These are phyloP conservation scores for Prinia subflava DNA, from an alignment of 2,113 vertebrate species.

Conservation along the genomic window DNA sequence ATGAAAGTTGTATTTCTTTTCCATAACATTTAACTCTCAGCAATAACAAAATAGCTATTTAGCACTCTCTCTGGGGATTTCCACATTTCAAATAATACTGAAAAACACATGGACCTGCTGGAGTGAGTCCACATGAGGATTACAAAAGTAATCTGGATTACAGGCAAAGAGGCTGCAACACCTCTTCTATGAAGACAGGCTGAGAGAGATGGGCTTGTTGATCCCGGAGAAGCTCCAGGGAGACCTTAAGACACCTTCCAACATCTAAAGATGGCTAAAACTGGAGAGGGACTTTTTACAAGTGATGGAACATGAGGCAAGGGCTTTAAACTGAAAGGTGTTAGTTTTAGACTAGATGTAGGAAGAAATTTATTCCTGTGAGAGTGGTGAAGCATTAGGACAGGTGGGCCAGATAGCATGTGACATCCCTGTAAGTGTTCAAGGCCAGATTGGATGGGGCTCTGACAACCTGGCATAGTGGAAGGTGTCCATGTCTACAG, in stretches of 20 bases:
- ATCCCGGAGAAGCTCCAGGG: fast-evolving
- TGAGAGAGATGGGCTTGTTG: not conserved
- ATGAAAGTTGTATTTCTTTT: not conserved
- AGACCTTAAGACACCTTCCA: no score
- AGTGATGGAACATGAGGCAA: no score
- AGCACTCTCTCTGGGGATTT: not conserved
- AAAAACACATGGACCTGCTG: not conserved
- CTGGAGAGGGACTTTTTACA: not conserved
- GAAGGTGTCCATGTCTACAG: fast-evolving
- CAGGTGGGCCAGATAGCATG: not conserved
- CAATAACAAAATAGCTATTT: not conserved
- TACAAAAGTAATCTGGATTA: not conserved
- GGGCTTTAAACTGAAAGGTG: not conserved
- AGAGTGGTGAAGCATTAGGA: not conserved
- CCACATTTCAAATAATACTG: not conserved
- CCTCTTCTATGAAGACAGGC: not conserved
- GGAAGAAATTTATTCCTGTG: not conserved
- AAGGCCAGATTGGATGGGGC: not conserved
- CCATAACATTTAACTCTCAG: not conserved
- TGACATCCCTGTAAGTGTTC: not conserved
- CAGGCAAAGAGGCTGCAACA: not conserved
- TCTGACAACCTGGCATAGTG: not conserved
- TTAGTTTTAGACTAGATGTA: not conserved
- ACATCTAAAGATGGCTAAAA: not conserved
- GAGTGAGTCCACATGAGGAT: not conserved